Base-by-base conservation (phyloP, 2,113 vertebrate genomes). In the Pedetes capensis region DNA sequence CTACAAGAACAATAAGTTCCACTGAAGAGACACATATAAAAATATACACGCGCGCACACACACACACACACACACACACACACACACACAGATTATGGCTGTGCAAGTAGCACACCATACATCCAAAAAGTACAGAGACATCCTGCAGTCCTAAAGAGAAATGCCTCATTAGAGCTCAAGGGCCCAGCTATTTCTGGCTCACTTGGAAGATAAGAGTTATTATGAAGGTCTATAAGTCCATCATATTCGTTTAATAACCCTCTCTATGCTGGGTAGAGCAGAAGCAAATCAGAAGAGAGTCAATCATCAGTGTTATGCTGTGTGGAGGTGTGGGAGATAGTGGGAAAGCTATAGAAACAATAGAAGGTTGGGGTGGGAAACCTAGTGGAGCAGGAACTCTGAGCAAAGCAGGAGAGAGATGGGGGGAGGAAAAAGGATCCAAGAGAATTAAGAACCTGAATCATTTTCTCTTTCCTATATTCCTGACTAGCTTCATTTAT, bases 81-180 rank as follows among this genome's bases (percentile, higher is more conserved):
- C n/a, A n/a, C n/a, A n/a, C n/a, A 44, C 2, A 57, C 61, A 51
- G 0, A 25, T 2, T n/a, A 11, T 3, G 10, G 61, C 11, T 34
- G 2, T 10, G 34, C 14, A 12, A 0, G 2, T 13, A n/a, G 44
- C 0, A 5, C 20, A 29, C 5, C 16, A 18, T 25, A 16, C 20
- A n/a, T n/a, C n/a, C n/a, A n/a, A n/a, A n/a, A n/a, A n/a, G n/a
- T n/a, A n/a, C n/a, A n/a, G n/a, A 49, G n/a, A 9, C 8, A 0
- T 7, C 17, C 1, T n/a, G n/a, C n/a, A n/a, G n/a, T n/a, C 34
- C 34, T 32, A 12, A 87, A 87, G 6, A 69, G 34, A 76, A n/a
- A 0, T 68, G 32, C 68, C 71, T 2, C 32, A 12, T 61, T 49
- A 92, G 83, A 89, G 16, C 25, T 66, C 3, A 4, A 57, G 68